Evolutionary conservation across 1,140 invertebrate genomes (phyloP).

Genomic region (Dendroctonus valens): DNA sequence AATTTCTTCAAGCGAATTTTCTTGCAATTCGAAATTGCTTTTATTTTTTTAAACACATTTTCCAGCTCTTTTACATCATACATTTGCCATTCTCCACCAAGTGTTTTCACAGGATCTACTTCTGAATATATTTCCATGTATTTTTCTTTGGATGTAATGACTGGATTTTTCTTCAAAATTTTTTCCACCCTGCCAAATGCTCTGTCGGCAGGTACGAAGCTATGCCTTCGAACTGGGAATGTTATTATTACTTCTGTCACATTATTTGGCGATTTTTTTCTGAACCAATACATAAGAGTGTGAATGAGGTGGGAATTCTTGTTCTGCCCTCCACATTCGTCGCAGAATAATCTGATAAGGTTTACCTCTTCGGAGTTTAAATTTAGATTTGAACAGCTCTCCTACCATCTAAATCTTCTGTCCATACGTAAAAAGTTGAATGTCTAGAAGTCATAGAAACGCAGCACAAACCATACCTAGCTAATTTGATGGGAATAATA

Average conservation of each 20-base stretch:
- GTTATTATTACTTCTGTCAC: conserved; percentile 35
- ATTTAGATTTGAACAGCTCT: not conserved
- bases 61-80: conserved; percentile 33
- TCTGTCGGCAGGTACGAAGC: conserved; percentile 42
- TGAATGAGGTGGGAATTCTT: conserved; percentile 40
- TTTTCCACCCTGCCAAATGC: conserved; percentile 43
- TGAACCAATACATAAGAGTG: conserved; percentile 35
- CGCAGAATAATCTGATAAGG: conserved; percentile 37
- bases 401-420: not conserved
- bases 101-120: conserved; percentile 29
- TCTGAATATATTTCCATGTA: conserved; percentile 20
- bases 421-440: conserved; percentile 8
- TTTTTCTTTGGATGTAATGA: conserved; percentile 34
- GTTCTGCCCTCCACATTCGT: conserved; percentile 41
- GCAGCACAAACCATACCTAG: conserved; percentile 12
- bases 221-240: conserved; percentile 44
- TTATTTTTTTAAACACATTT: conserved; percentile 33
- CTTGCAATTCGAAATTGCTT: conserved; percentile 30
- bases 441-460: conserved; percentile 16
- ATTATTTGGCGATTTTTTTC: conserved; percentile 27
- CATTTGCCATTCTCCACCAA: conserved; percentile 33
- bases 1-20: conserved; percentile 24
- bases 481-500: conserved; percentile 34
- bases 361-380: not conserved
- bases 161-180: too few species aligned